These are phyloP conservation scores for Spongia lamella DNA, from an alignment of 37 sponge, comb jelly and placozoan genomes.

Conservation along the genomic window DNA sequence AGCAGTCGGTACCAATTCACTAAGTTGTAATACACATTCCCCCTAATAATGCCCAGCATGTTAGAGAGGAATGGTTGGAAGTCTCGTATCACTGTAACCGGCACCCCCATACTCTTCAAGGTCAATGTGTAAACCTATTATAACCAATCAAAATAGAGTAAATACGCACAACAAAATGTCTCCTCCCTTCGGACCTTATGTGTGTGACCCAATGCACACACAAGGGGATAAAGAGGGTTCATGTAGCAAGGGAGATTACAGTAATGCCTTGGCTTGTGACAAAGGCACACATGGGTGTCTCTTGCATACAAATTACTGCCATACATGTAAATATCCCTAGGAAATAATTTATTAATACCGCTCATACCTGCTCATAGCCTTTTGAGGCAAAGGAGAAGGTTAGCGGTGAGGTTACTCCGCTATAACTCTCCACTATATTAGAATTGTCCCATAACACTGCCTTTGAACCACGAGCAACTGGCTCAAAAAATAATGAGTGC, in stretches of 20 bases:
- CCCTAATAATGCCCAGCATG: constrained; percentile 84
- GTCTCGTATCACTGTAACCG: constrained; percentile 32
- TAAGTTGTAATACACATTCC: constrained; percentile 90
- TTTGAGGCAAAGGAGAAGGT: constrained; percentile 87
- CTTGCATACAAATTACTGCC: neutral
- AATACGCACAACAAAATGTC: neutral
- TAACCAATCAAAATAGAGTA: no score
- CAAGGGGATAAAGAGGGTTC: no score
- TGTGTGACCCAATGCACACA: no score
- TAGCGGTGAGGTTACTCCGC: constrained; percentile 85
- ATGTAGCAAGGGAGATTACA: no score
- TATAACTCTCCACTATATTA: constrained; percentile 88
- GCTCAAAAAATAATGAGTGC: constrained; percentile 72
- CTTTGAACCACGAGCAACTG: constrained; percentile 20
- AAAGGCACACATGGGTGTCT: neutral
- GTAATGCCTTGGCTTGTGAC: neutral
- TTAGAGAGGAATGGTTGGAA: constrained; percentile 69
- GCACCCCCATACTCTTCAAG: constrained; percentile 65
- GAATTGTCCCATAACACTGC: constrained; percentile 88
- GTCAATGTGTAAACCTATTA: constrained; percentile 78
- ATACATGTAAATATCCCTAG: neutral
- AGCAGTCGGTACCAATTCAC: constrained; percentile 88
- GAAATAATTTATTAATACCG: no score
- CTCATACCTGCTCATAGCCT: constrained; percentile 68
- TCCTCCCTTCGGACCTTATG: constrained; percentile 1